Evolutionary conservation across 2,113 vertebrate genomes (phyloP).

Genomic region (Pseudorectes ferrugineus): DNA sequence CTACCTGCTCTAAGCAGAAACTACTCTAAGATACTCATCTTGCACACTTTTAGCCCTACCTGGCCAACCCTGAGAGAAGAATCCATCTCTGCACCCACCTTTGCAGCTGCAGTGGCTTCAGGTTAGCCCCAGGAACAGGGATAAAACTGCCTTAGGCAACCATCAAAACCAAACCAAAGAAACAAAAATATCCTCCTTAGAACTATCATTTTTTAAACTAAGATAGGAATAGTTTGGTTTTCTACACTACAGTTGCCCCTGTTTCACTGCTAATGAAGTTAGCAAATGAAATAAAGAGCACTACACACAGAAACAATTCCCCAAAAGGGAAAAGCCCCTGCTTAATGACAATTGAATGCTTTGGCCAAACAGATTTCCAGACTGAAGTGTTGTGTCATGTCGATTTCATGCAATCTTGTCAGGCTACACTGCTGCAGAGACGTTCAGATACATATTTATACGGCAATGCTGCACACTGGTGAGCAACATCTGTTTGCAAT

Average conservation of each 20-base stretch:
- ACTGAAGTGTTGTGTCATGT: background rate
- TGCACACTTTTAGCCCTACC: background rate
- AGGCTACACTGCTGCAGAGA: background rate
- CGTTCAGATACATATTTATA: background rate
- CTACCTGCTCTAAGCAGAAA: background rate
- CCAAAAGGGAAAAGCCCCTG: background rate
- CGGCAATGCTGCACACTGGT: background rate
- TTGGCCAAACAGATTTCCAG: background rate
- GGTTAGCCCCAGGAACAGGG: background rate
- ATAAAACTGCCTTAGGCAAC: background rate
- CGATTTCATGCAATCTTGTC: conserved; percentile 4
- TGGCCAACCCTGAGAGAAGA: background rate
- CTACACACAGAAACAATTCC: background rate
- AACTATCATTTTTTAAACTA: accelerated
- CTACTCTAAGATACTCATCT: accelerated
- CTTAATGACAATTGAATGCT: background rate
- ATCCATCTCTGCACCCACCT: background rate
- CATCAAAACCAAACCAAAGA: background rate
- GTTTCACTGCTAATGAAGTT: background rate
- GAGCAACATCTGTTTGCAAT: conserved; percentile 55
- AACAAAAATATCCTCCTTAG: background rate
- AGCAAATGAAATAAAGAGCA: background rate
- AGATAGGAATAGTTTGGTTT: background rate
- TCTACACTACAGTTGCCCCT: background rate
- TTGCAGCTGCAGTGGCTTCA: background rate